A percentile compares a stretch with the other conserved stretches of the same genome.
These are phyloP conservation scores for Todiramphus saurophagus DNA, from an alignment of 2,113 vertebrate species.

Conservation along the genomic window DNA sequence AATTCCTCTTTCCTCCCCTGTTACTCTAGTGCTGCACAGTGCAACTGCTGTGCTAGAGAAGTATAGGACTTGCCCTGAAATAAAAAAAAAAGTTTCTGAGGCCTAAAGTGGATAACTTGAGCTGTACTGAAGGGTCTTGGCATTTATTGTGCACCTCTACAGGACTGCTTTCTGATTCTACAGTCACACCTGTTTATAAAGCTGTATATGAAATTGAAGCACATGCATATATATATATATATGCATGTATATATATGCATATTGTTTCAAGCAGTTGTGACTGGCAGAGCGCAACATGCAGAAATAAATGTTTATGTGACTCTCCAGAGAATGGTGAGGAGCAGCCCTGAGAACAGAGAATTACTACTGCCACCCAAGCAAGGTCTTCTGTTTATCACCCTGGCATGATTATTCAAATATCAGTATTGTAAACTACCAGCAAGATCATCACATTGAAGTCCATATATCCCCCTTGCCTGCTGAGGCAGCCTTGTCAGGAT, in stretches of 20 bases:
- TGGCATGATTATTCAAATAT: background rate
- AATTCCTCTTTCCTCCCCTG: background rate
- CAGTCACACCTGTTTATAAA: background rate
- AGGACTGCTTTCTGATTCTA: background rate
- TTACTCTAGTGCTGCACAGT: background rate
- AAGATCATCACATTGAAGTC: background rate
- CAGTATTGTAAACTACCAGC: background rate
- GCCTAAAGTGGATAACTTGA: background rate
- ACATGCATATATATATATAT: background rate
- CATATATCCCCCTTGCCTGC: background rate
- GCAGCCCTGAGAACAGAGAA: background rate
- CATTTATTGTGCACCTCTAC: background rate
- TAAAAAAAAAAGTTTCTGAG: background rate
- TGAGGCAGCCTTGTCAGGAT: background rate
- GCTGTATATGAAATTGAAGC: background rate
- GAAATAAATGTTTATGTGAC: background rate
- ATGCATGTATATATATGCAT: too few species aligned
- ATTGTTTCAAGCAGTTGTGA: background rate
- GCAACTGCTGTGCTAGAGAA: background rate
- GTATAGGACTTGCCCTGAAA: background rate
- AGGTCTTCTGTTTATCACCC: background rate
- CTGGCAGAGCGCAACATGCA: background rate
- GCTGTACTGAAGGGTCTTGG: background rate
- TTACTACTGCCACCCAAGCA: background rate
- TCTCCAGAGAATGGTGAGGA: background rate